Conservation (phyloP, 2,113 vertebrate species). For the Gila orcuttii region DNA sequence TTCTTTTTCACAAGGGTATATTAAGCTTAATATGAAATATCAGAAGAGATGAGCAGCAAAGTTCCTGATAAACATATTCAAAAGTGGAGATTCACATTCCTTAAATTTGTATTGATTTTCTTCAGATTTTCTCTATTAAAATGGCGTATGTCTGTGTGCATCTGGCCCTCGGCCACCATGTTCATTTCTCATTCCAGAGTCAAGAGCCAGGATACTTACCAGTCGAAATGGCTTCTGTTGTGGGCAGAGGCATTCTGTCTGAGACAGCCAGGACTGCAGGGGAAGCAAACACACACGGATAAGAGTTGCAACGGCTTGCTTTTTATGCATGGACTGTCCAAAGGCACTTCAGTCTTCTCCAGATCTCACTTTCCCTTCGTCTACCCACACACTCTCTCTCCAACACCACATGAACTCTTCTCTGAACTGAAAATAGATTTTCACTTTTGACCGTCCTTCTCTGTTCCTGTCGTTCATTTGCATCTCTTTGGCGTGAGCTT, state of each 20-base stretch:
- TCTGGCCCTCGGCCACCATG: slow-evolving; percentile 46
- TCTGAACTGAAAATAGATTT: slow-evolving; percentile 25
- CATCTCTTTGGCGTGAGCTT: not conserved
- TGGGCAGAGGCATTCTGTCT: slow-evolving; percentile 78
- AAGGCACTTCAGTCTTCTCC: slow-evolving; percentile 17
- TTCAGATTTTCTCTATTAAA: slow-evolving; percentile 27
- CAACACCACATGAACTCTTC: not conserved
- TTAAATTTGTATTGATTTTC: slow-evolving; percentile 5
- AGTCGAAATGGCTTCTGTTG: slow-evolving; percentile 78
- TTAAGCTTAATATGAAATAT: not conserved
- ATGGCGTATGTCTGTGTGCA: not conserved
- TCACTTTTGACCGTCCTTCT: not conserved
- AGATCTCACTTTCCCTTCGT: slow-evolving; percentile 5
- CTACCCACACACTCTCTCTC: slow-evolving; percentile 5
- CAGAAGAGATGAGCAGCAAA: not conserved
- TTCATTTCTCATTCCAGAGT: slow-evolving; percentile 54
- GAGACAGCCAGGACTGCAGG: slow-evolving; percentile 74
- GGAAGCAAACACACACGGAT: slow-evolving; percentile 44
- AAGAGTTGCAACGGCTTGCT: not conserved
- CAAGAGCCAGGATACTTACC: slow-evolving; percentile 72
- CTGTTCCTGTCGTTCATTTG: not conserved
- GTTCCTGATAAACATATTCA: not conserved
- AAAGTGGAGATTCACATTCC: not conserved
- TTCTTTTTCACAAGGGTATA: not conserved
- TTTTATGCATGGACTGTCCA: slow-evolving; percentile 14